Base-by-base conservation (phyloP, 2,888 invertebrate species). In the Microctonus hyperodae region DNA sequence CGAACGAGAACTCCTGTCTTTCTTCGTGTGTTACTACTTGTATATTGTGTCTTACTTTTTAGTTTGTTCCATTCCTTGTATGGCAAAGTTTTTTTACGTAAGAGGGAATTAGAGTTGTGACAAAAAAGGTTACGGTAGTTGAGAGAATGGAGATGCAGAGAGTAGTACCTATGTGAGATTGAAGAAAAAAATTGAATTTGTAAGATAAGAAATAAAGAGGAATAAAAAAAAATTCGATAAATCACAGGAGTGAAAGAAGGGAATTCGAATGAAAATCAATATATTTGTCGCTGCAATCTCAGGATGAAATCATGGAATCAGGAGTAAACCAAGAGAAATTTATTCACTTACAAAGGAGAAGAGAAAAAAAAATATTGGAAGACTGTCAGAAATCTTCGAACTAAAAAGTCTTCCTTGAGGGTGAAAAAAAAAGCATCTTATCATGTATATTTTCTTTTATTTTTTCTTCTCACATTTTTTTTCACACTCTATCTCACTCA, bases 1-100 rank as follows among this genome's bases (percentile, higher is more conserved):
- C 76, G 73, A 71, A 72, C 68, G 73, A 66, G 73, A 66, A 73
- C 69, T 67, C 69, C 7, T n/a, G n/a, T 65, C 35, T 64, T 64
- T 60, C 31, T 44, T 35, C 48, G 16, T n/a, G 44, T 44, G 6
- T 16, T n/a, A 44, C 44, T 20, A 16, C 44, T 6, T 44, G 4
- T n/a, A 16, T 9, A 9, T 20, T 16, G 16, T 44, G 16, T 40
- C 13, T 40, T 40, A 13, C 2, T 3, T 9, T 16, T 44, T 16
- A 44, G 7, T 44, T 16, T 16, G 44, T n/a, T 16, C 6, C 35
- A 10, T 35, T 35, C 10, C 28, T 28, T 16, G 44, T n/a, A 44
- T 16, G 7, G 4, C 16, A 20, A 20, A n/a, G 44, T 44, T 44
- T 9, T n/a, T n/a, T 44, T n/a, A 44, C 16, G 44, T 44, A 44